Evolutionary conservation across 2,113 vertebrate species (phyloP).

Genomic region (Cygnus buccinator): DNA sequence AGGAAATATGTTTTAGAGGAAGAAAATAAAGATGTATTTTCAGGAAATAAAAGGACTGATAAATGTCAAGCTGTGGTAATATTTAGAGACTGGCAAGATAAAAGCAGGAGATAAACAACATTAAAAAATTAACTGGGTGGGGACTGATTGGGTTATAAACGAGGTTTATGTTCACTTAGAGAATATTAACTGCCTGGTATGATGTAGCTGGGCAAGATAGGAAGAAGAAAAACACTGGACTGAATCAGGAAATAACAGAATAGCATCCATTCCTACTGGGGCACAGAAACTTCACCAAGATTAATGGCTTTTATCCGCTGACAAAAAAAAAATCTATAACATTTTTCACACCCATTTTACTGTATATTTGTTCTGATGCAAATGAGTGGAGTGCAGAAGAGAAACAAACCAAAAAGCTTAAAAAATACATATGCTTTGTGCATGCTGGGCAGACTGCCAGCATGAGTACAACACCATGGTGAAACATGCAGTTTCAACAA

Average conservation of each 20-base stretch:
- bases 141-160: neutral
- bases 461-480: neutral
- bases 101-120: neutral
- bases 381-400: neutral
- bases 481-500: neutral
- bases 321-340: neutral
- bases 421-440: neutral
- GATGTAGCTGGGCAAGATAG: neutral
- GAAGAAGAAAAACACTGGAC: neutral
- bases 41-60: neutral
- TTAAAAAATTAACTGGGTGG: neutral
- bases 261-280: neutral
- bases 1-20: neutral
- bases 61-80: neutral
- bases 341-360: neutral
- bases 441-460: neutral
- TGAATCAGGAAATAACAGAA: neutral
- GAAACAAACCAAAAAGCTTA: neutral
- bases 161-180: neutral
- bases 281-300: neutral
- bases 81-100: neutral
- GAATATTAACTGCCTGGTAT: neutral
- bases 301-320: neutral
- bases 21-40: neutral
- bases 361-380: neutral